Evolutionary conservation across 2,888 invertebrate species (phyloP), one percentile per base, ranked within the genome.

Genomic region (Orchesellides sinensis): DNA sequence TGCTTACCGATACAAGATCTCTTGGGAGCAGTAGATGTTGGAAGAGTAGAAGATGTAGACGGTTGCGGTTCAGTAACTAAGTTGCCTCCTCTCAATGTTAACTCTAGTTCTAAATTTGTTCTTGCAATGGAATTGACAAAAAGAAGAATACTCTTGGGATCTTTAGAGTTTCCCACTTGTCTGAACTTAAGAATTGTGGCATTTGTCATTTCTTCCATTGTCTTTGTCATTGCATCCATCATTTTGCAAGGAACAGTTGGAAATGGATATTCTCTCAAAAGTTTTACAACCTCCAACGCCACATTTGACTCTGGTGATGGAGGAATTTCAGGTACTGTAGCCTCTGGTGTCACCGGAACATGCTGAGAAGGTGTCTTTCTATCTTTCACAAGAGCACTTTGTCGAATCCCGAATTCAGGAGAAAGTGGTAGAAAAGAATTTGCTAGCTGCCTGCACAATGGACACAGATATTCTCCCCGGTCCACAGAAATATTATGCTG

Each of bases 151-250:
- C 93, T 93, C 89, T 95, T 94, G 81, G 93, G 93, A 88, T 93
- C 93, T 87, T 93, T 92, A 4, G 73, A 69, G 35, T 78, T 79
- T 14, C 82, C 72, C 49, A 87, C 87, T 88, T 94, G 94, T 89
- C 94, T 94, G 89, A 94, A 94, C 89, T 95, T 95, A 84, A 95
- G 92, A 89, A 95, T 94, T 3, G 97, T 96, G 86, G 95, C 94
- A 89, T 94, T 94, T 5, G 96, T 96, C 94, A 98, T 96, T 90
- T 97, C 96, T 89, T 97, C 96, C 96, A 98, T 97, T 27, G 96
- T 95, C 89, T 96, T 96, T 54, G 95, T 95, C 93, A 98, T 95
- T 68, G 97, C 96, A 89, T 96, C 95, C 0, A 95, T 94, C 85
- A 97, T 89, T 63, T 90, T 89, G 2, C 90, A 90, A 52, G 91